Evolutionary conservation across 2,797 vertebrate species (phyloP), one percentile per base, ranked within the genome.

Genomic region (Ptychadena robeensis): DNA sequence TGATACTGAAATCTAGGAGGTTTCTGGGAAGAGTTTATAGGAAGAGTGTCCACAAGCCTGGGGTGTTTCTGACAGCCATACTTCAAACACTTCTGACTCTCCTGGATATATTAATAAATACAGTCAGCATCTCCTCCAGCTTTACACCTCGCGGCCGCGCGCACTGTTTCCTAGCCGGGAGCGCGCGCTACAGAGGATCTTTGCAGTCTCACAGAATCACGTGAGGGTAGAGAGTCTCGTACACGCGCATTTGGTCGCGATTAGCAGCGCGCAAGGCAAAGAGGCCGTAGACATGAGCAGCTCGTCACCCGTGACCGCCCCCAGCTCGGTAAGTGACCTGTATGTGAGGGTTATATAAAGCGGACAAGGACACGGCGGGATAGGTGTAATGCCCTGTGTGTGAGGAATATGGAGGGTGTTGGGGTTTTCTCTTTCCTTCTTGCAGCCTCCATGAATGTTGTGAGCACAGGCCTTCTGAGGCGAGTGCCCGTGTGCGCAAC

Each of bases 201-300:
- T 12, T 28, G 28, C 66, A 68, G 66, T 11, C n/a, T 27, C 10
- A 12, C n/a, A 37, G 1, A 38, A 69, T 83, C 81, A 82, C 81
- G 81, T 82, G 81, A 69, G n/a, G 8, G 65, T 5, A 48, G 12
- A 57, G 61, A 38, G 10, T 27, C 40, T 53, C 18, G 76, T 27
- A 30, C 35, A 30, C 83, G 78, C 71, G 72, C 72, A 9, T 14
- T 53, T 9, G 66, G 37, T 73, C 66, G 64, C 72, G 78, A 61
- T 81, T 65, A 68, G 37, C 48, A 30, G 73, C 71, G 82, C 65
- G 77, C 48, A 38, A 68, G 72, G 83, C 69, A 70, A n/a, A 44
- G 72, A 85, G 83, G 78, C 83, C 78, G 83, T 75, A 85, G 83
- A 80, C 78, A 85, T 85, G 83, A 85, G 27, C 73, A 85, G 78